Evolutionary conservation across 2,113 vertebrate species (phyloP).

Genomic region (Blennius ocellaris): DNA sequence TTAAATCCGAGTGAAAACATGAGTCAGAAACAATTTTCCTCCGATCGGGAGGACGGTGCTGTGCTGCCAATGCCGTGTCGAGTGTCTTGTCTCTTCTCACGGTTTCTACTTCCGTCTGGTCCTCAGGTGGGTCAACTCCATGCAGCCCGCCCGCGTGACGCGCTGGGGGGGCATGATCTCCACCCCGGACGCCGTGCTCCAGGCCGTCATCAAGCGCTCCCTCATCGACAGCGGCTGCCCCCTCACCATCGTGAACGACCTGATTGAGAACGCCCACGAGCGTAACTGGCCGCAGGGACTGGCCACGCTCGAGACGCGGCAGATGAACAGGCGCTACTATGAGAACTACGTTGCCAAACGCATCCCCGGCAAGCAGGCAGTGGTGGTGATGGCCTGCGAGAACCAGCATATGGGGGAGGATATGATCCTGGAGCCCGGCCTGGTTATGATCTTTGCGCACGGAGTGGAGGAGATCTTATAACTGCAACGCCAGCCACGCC

Average conservation of each 20-base stretch:
- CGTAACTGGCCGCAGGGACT: conserved; percentile 97
- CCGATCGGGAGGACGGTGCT: too few species aligned
- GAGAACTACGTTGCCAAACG: conserved; percentile 99
- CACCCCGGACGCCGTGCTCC: conserved; percentile 95
- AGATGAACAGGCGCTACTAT: conserved; percentile 98
- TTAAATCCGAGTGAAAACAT: too few species aligned
- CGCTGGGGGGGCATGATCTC: conserved; percentile 99
- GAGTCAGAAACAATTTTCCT: too few species aligned
- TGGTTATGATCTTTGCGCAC: conserved; percentile 98
- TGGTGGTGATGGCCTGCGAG: conserved; percentile 98
- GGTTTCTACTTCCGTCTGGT: neutral
- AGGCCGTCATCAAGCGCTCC: conserved; percentile 97
- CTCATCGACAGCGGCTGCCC: conserved; percentile 98
- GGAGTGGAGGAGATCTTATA: conserved; percentile 95
- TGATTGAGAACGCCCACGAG: conserved; percentile 98
- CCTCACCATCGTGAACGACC: conserved; percentile 94
- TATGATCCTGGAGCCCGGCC: conserved; percentile 97
- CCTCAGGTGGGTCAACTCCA: conserved; percentile 95
- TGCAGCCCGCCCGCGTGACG: conserved; percentile 96
- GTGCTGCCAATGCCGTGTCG: too few species aligned
- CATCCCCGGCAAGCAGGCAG: conserved; percentile 97
- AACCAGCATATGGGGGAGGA: conserved; percentile 99
- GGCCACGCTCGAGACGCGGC: conserved; percentile 96
- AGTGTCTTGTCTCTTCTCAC: too few species aligned
- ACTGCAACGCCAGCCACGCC: conserved; percentile 36